Evolutionary conservation across 92 coral and sea anemone genomes (phyloP), one percentile per base, ranked within the genome.

Genomic region (Parazoanthus darwini): DNA sequence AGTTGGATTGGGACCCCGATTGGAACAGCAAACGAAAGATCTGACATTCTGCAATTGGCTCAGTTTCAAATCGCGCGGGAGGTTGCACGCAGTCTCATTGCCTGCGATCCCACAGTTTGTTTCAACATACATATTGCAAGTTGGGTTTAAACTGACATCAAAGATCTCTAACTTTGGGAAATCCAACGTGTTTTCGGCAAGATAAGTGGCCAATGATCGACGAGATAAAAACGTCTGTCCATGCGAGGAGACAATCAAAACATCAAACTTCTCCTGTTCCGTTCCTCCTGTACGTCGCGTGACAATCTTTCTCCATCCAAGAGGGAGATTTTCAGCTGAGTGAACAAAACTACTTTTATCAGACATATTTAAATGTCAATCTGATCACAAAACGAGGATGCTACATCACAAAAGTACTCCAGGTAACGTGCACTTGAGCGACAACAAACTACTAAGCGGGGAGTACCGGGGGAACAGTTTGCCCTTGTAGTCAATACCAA

Each of bases 181-280:
- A 85, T 56, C 66, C 73, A 76, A 22, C 44, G 48, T 35, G 72
- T 87, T 50, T 85, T 73, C 76, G 33, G 73, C 66, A 74, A 96
- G 77, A 63, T 88, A 93, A 20, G 87, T 81, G 39, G 78, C 74
- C 26, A 96, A 88, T 68, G 92, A 92, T 25, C 86, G 88, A 10
- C 92, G 94, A 22, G 95, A 96, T 18, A 98, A 96, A 44, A 94
- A 88, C 50, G 73, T 87, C 36, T 82, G 82, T 23, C 98, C 98
- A 51, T 93, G 90, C n/a, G 98, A 94, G 56, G 89, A 89, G 20
- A 94, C 89, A 46, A 92, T 77, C 73, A 85, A 94, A 78, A 94
- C 90, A 87, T 96, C 98, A 81, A 79, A 86, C 71, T 82, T 90
- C 48, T 96, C 98, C 70, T 86, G 85, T 20, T 89, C 90, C 76